These are phyloP conservation scores for Lophius americanus DNA, from an alignment of 2,797 vertebrate species.

Conservation along the genomic window DNA sequence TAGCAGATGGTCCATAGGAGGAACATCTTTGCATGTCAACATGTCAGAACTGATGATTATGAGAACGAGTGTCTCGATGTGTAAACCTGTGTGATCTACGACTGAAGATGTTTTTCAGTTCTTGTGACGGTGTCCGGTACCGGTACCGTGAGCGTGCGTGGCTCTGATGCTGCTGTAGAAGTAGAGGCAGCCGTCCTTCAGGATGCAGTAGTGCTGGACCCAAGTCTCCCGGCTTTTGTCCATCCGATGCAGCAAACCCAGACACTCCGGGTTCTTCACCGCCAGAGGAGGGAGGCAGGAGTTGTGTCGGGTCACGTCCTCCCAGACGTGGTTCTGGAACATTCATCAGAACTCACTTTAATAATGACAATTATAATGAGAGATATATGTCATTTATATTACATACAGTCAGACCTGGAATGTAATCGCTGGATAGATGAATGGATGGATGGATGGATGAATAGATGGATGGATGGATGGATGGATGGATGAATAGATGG, in stretches of 20 bases:
- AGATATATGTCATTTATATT: too few species aligned
- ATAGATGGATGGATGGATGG: too few species aligned
- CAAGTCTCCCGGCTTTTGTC: slow-evolving; percentile 84
- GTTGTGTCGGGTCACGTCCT: slow-evolving; percentile 91
- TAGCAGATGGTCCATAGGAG: too few species aligned
- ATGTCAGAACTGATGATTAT: too few species aligned
- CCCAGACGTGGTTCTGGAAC: slow-evolving; percentile 91
- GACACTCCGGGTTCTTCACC: slow-evolving; percentile 90
- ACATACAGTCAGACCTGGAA: too few species aligned
- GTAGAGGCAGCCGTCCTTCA: slow-evolving; percentile 92
- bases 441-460: too few species aligned
- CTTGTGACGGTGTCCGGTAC: not conserved
- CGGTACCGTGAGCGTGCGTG: slow-evolving; percentile 87
- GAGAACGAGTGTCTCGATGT: too few species aligned
- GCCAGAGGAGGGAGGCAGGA: slow-evolving; percentile 90
- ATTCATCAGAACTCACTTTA: slow-evolving; percentile 6
- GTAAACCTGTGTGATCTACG: too few species aligned
- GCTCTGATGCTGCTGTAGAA: slow-evolving; percentile 89
- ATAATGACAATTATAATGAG: not conserved
- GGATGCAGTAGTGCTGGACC: slow-evolving; percentile 89
- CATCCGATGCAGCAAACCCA: slow-evolving; percentile 90
- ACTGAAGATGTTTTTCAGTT: too few species aligned
- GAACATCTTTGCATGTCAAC: too few species aligned
- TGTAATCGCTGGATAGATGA: too few species aligned
- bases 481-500: too few species aligned